Evolutionary conservation across 2,113 vertebrate species (phyloP), one percentile per base, ranked within the genome.

Genomic region (Choloepus hoffmanni): DNA sequence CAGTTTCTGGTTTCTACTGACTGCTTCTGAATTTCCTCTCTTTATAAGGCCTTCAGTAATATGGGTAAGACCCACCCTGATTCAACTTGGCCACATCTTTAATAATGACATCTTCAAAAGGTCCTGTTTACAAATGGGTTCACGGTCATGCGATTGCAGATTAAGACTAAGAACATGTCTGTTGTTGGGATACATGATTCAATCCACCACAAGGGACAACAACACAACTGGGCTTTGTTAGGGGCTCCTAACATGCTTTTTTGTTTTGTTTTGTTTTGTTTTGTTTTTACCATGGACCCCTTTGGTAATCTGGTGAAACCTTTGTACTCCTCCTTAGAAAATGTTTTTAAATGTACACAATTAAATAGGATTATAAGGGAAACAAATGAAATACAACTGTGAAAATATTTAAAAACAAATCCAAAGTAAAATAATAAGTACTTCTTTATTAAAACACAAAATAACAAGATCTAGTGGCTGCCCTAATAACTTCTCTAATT

Each of bases 371-470:
- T 78, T 78, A 23, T 8, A 50, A 89, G 53, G 50, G 48, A 86
- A 88, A 68, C 16, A 23, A 81, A 50, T 77, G 63, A 90, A 92
- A 83, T 92, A 62, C 1, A 48, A 40, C 92, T 86, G 36, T 88
- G 55, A 58, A 72, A 40, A 73, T 45, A 48, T 40, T 36, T 30
- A 23, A 55, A 89, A 14, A 73, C 53, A 82, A 89, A 55, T 12
- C 50, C 30, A 30, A 63, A n/a, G 43, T 74, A 60, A 74, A 68
- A 88, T 78, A 72, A 96, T 43, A 78, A 93, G 13, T n/a, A 30
- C 8, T 82, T 89, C 79, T 89, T 97, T 89, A 91, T 92, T 92
- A 89, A 73, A 21, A 62, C 50, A 85, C 68, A 82, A 78, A 95
- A 68, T 95, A 89, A 85, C 45, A 92, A 78, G 63, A 78, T 21